A percentile compares a stretch with the other conserved stretches of the same genome.
Evolutionary conservation across 2,113 vertebrate genomes (phyloP).

Genomic region (Corythaeola cristata): DNA sequence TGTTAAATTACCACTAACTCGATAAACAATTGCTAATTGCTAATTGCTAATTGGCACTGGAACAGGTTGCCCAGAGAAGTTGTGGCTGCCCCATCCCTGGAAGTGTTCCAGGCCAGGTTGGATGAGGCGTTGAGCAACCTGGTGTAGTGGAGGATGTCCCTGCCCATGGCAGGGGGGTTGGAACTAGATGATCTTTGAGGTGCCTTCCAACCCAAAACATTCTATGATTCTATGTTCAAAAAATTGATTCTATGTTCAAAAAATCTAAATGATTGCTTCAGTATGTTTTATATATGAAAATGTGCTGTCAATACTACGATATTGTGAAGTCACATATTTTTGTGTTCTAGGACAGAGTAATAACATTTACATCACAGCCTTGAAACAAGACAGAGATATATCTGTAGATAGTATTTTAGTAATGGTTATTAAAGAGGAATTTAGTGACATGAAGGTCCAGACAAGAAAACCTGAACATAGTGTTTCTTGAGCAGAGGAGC

Average conservation of each 20-base stretch:
- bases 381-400: not conserved
- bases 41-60: too few relatives aligned
- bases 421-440: not conserved
- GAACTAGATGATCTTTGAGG: too few relatives aligned
- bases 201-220: too few relatives aligned
- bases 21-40: not conserved
- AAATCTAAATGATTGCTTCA: not conserved
- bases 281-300: not conserved
- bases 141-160: too few relatives aligned
- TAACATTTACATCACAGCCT: not conserved
- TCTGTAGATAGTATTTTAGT: not conserved
- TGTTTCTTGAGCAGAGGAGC: not conserved
- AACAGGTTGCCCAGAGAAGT: too few relatives aligned
- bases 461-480: not conserved
- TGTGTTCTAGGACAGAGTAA: not conserved
- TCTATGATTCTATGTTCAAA: too few relatives aligned
- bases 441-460: not conserved
- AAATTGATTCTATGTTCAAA: too few relatives aligned
- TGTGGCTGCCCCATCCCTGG: too few relatives aligned
- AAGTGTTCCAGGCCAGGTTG: too few relatives aligned
- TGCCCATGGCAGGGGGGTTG: too few relatives aligned
- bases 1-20: not conserved
- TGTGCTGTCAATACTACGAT: not conserved
- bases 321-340: not conserved
- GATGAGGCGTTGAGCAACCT: too few relatives aligned